Conservation (phyloP, 2,797 vertebrate species). For the Neostethus bicornis region DNA sequence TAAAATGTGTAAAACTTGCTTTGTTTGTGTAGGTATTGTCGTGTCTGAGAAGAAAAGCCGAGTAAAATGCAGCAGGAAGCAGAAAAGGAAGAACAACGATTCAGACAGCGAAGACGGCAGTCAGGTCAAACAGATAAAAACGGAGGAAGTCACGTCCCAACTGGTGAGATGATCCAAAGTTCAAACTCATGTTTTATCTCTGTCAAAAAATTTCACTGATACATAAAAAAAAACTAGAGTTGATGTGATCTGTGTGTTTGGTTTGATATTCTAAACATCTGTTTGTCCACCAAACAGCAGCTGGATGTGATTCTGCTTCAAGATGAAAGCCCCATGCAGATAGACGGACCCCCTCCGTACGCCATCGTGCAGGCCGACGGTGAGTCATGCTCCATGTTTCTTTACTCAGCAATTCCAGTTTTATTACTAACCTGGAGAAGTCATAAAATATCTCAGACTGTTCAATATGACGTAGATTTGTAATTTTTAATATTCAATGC, state of each 20-base stretch:
- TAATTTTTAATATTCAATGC: too few relatives aligned
- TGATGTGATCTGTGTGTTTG: neutral
- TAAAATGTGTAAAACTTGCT: neutral
- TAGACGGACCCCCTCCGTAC: conserved; percentile 3
- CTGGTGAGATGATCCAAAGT: conserved; percentile 57
- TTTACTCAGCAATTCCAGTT: neutral
- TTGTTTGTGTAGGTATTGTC: conserved; percentile 42
- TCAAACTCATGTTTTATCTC: neutral
- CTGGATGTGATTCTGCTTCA: conserved; percentile 2
- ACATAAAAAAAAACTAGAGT: too few relatives aligned
- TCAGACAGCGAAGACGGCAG: conserved; percentile 27
- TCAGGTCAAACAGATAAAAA: conserved; percentile 63
- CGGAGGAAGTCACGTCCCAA: conserved; percentile 53
- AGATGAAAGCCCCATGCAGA: neutral
- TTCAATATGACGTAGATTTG: too few relatives aligned
- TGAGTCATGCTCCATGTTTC: conserved; percentile 7
- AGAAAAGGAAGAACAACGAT: conserved; percentile 47
- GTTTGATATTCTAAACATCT: neutral
- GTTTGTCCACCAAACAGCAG: conserved; percentile 22
- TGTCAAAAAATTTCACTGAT: neutral
- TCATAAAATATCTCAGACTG: too few relatives aligned
- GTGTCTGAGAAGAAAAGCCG: conserved; percentile 54
- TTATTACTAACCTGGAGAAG: neutral
- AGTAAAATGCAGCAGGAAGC: conserved; percentile 52
- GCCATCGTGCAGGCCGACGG: conserved; percentile 12